Conservation (phyloP, 1,140 invertebrate species). For the Lordiphosa mommai region DNA sequence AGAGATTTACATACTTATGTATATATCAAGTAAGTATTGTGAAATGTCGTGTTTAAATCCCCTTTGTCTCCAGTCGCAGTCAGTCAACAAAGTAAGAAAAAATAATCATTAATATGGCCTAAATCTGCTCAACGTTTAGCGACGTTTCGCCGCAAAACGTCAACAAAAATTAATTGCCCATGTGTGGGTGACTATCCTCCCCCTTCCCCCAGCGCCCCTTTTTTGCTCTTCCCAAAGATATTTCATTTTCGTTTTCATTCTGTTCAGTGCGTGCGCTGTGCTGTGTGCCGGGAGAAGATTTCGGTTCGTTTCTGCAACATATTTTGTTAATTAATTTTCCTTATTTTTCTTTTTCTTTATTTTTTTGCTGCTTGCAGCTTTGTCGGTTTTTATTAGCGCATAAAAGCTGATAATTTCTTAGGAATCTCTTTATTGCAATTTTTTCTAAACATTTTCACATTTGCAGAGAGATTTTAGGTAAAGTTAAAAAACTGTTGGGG, state of each 20-base stretch:
- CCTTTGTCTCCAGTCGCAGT: slow-evolving; percentile 8
- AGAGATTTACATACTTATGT: no score
- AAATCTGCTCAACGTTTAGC: slow-evolving; percentile 19
- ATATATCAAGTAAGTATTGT: neutral
- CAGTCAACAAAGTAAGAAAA: slow-evolving; percentile 1
- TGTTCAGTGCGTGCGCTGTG: neutral
- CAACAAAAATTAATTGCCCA: slow-evolving; percentile 47
- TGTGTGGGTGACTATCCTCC: slow-evolving; percentile 10
- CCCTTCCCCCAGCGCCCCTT: neutral
- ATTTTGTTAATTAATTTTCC: slow-evolving; percentile 52
- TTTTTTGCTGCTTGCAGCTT: slow-evolving; percentile 1
- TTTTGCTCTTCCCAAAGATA: slow-evolving; percentile 3
- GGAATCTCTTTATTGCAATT: neutral
- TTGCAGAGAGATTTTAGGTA: no score
- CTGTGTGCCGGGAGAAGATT: neutral
- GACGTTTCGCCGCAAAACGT: slow-evolving; percentile 19
- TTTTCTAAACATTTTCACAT: neutral
- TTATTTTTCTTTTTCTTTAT: slow-evolving; percentile 15
- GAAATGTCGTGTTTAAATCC: slow-evolving; percentile 13
- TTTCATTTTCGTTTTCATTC: slow-evolving; percentile 28
- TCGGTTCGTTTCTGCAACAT: slow-evolving; percentile 29
- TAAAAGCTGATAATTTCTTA: slow-evolving; percentile 30
- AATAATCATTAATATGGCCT: slow-evolving; percentile 39
- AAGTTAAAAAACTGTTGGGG: no score
- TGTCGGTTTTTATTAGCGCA: slow-evolving; percentile 40